These are phyloP conservation scores for Cylas formicarius DNA, from an alignment of 1,140 invertebrate genomes.

Conservation along the genomic window DNA sequence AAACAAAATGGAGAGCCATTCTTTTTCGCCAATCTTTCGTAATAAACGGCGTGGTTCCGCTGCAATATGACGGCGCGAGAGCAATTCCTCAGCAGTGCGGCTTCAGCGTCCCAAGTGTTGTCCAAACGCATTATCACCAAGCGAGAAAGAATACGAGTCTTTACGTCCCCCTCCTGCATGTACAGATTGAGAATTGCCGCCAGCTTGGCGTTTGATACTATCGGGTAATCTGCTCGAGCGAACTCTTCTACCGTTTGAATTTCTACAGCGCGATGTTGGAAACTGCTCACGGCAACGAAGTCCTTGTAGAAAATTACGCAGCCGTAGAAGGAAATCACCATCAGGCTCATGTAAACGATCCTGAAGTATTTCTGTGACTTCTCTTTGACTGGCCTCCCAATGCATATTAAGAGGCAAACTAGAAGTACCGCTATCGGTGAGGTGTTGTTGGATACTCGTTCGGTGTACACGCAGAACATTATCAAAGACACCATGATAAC, in stretches of 20 bases:
- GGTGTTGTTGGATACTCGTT: neutral
- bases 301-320: slow-evolving; percentile 5
- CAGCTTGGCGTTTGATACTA: no score
- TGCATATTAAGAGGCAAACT: slow-evolving; percentile 7
- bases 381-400: neutral
- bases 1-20: slow-evolving; percentile 5
- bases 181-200: no score
- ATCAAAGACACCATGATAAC: neutral
- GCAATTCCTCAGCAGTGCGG: neutral
- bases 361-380: slow-evolving; percentile 1
- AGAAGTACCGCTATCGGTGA: slow-evolving; percentile 1
- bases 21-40: neutral
- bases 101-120: neutral
- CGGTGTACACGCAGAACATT: slow-evolving; percentile 4
- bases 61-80: slow-evolving; percentile 9
- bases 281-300: neutral
- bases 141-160: neutral
- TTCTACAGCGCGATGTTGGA: neutral
- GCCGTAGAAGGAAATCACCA: slow-evolving; percentile 10
- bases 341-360: slow-evolving; percentile 7
- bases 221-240: slow-evolving; percentile 1
- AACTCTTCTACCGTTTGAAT: slow-evolving; percentile 11
- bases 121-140: neutral
- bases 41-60: slow-evolving; percentile 1
- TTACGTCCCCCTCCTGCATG: neutral